Evolutionary conservation across 2,797 vertebrate genomes (phyloP).

Genomic region (Acrossocheilus fasciatus): DNA sequence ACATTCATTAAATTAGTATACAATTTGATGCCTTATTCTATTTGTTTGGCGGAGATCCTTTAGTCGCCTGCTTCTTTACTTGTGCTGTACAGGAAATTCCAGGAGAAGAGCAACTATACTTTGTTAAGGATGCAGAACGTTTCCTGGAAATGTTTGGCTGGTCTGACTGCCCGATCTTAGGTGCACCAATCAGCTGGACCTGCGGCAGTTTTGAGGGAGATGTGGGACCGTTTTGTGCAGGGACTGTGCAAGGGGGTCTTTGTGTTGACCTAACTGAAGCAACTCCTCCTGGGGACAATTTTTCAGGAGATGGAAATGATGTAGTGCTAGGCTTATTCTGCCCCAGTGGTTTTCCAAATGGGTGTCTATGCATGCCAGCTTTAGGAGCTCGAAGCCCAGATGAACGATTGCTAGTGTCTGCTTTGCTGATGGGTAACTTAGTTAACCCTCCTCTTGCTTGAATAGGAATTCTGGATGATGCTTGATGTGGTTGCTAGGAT

Average conservation of each 20-base stretch:
- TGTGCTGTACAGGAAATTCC: neutral
- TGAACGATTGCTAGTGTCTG: slow-evolving; percentile 71
- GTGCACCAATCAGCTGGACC: slow-evolving; percentile 17
- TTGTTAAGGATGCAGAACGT: slow-evolving; percentile 10
- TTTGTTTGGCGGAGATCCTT: neutral
- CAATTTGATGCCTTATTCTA: slow-evolving; percentile 2
- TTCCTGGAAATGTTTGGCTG: slow-evolving; percentile 18
- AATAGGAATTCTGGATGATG: slow-evolving; percentile 61
- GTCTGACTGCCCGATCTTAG: slow-evolving; percentile 30
- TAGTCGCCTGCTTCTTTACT: slow-evolving; percentile 31
- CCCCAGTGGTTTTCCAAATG: slow-evolving; percentile 75
- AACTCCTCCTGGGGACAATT: neutral
- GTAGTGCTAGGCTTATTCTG: slow-evolving; percentile 40
- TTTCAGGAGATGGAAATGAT: neutral
- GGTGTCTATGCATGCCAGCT: slow-evolving; percentile 77
- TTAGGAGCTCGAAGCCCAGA: slow-evolving; percentile 69
- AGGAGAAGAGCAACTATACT: neutral
- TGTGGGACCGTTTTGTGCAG: slow-evolving; percentile 35
- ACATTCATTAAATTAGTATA: neutral
- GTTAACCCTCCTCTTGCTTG: slow-evolving; percentile 61
- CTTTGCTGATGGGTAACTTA: slow-evolving; percentile 72
- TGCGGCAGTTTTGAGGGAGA: slow-evolving; percentile 37
- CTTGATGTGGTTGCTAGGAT: slow-evolving; percentile 69
- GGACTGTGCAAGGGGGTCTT: slow-evolving; percentile 25
- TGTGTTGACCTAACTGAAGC: neutral